Evolutionary conservation across 2,113 vertebrate genomes (phyloP).

Genomic region (Lamprotornis superbus): DNA sequence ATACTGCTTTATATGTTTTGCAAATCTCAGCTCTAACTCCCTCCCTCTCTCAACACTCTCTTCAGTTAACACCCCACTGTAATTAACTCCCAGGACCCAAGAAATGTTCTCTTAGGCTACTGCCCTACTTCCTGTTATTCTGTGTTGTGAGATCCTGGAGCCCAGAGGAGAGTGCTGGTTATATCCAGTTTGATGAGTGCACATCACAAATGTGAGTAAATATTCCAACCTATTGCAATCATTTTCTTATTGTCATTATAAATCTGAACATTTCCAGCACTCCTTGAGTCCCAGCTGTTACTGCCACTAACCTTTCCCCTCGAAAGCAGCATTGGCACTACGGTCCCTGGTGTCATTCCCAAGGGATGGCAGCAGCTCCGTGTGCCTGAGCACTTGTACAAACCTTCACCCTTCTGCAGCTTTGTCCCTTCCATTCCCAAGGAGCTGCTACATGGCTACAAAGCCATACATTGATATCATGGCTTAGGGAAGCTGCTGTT

Average conservation of each 20-base stretch:
- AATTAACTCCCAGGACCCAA: not conserved
- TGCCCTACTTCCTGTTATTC: not conserved
- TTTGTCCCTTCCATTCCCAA: not conserved
- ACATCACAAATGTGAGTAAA: not conserved
- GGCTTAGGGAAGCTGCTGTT: not conserved
- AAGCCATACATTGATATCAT: not conserved
- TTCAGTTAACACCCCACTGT: not conserved
- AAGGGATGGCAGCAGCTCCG: not conserved
- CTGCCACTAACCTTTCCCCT: not conserved
- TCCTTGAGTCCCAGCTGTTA: not conserved
- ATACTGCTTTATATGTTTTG: not conserved
- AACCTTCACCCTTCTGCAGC: not conserved
- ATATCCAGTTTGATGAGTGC: not conserved
- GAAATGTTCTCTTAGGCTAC: not conserved
- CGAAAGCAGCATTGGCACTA: rapidly evolving
- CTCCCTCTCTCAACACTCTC: not conserved
- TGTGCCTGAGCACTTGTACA: rapidly evolving
- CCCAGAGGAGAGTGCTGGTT: not conserved
- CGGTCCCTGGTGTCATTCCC: not conserved
- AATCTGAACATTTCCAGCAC: not conserved
- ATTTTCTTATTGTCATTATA: not conserved
- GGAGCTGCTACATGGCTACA: not conserved
- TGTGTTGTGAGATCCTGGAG: not conserved
- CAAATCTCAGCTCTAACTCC: not conserved
- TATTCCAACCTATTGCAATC: rapidly evolving